These are phyloP conservation scores for Lonchura striata DNA, from an alignment of 2,113 vertebrate genomes.

Conservation along the genomic window DNA sequence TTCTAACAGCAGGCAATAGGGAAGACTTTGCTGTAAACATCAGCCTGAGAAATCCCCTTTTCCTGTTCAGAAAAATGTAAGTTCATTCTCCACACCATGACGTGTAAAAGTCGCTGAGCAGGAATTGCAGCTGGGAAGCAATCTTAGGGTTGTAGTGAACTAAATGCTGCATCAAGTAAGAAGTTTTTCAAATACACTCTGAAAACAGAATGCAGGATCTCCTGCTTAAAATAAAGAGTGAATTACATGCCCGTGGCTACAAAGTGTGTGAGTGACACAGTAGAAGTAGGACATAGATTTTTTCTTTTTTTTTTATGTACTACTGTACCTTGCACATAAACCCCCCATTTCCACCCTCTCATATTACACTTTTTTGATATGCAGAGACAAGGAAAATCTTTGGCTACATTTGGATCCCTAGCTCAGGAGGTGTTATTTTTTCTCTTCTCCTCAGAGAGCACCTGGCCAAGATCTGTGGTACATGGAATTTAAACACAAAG, in stretches of 20 bases:
- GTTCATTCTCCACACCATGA: not conserved
- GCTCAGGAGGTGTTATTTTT: not conserved
- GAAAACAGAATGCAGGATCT: not conserved
- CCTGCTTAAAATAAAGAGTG: not conserved
- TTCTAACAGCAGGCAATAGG: not conserved
- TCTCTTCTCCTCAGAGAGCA: not conserved
- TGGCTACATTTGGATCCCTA: not conserved
- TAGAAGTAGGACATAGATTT: not conserved
- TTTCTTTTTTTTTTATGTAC: not conserved
- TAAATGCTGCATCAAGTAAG: not conserved
- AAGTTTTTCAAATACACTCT: not conserved
- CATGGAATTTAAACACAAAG: conserved; percentile 20
- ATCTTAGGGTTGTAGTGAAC: not conserved
- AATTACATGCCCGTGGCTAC: fast-evolving
- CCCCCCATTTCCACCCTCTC: not conserved
- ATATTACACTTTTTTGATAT: not conserved
- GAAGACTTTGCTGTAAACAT: not conserved
- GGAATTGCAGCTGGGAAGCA: not conserved
- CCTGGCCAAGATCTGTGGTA: not conserved
- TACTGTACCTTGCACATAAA: not conserved
- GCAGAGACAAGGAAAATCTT: not conserved
- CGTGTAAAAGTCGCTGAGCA: not conserved
- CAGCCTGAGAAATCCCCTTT: not conserved
- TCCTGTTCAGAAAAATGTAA: not conserved
- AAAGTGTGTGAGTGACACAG: not conserved